Percentiles rank a stretch among this genome's conserved stretches.
Conservation (phyloP, 2,888 invertebrate species). For the Dryococelus australis region DNA sequence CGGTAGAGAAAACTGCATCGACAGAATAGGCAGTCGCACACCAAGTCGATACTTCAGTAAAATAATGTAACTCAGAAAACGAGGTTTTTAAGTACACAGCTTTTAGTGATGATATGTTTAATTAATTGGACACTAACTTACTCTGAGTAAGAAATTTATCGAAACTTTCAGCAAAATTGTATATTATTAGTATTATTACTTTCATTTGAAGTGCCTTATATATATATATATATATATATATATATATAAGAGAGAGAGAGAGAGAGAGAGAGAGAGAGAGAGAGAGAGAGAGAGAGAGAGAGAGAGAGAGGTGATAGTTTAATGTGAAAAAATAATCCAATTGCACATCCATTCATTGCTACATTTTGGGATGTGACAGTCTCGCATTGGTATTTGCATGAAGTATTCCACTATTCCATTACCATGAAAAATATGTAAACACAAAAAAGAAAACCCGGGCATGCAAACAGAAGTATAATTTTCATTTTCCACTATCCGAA, state of each 20-base stretch:
- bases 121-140: background rate
- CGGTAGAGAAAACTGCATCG: no score
- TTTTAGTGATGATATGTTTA: background rate
- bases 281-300: no score
- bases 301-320: background rate
- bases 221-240: no score
- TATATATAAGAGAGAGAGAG: no score
- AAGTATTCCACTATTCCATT: background rate
- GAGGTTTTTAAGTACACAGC: background rate
- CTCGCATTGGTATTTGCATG: background rate
- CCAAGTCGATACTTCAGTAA: background rate
- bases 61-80: background rate
- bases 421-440: no score
- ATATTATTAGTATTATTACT: background rate
- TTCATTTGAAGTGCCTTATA: background rate
- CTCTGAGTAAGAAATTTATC: background rate
- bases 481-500: background rate
- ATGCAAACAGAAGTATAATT: background rate
- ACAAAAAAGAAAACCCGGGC: background rate
- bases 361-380: background rate
- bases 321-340: background rate
- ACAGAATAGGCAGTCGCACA: no score
- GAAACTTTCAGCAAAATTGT: background rate
- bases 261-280: no score
- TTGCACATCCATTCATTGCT: background rate